Conservation (phyloP, 2,113 vertebrate genomes). For the Okapia johnstoni region DNA sequence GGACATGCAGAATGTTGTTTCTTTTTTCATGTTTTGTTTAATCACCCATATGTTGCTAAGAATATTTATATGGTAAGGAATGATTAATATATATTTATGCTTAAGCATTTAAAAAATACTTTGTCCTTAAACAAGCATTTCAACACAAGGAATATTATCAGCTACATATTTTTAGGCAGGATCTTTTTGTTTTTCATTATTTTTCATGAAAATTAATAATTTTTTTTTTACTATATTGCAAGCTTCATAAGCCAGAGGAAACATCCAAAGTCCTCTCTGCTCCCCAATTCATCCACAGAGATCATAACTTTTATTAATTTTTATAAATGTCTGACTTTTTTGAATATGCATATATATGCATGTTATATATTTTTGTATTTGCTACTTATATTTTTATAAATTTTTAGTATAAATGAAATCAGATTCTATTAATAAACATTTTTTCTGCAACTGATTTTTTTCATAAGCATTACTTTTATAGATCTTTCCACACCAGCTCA, state of each 20-base stretch:
- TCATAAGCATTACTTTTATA: background rate
- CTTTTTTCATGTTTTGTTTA: background rate
- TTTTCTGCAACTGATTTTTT: background rate
- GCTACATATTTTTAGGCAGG: background rate
- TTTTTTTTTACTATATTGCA: background rate
- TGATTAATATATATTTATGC: background rate
- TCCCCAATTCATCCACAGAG: background rate
- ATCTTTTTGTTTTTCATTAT: background rate
- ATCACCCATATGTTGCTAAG: background rate
- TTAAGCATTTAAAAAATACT: background rate
- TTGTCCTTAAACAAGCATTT: background rate
- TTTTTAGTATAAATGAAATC: background rate
- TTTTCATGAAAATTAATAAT: background rate
- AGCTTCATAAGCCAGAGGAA: background rate
- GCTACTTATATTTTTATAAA: background rate
- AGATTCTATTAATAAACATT: background rate
- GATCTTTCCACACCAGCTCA: background rate
- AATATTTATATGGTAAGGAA: background rate
- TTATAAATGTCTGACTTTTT: background rate
- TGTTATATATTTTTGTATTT: background rate
- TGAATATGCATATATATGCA: background rate
- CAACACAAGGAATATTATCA: background rate
- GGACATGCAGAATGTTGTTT: background rate
- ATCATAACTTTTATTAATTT: background rate
- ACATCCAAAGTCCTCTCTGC: background rate